Evolutionary conservation across 2,113 vertebrate genomes (phyloP), one percentile per base, ranked within the genome.

Genomic region (Albula goreensis): DNA sequence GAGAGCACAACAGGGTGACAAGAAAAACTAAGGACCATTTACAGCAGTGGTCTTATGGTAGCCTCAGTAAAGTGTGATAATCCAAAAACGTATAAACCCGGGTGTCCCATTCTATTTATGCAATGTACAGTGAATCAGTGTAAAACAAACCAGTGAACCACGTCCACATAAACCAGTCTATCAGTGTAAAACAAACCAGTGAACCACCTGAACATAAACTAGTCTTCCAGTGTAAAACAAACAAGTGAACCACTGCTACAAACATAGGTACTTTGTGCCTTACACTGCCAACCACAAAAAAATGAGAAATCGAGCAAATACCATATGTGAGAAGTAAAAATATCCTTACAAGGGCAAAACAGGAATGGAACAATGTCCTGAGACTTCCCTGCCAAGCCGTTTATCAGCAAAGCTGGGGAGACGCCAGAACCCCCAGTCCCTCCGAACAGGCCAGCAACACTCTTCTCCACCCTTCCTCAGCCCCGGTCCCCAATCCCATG

Each of bases 291-390:
- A 19, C 3, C 22, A 15, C 60, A 15, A 66, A 22, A 22, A 19
- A 88, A 41, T 41, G 31, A 41, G 31, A 89, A 81, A 82, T 89
- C 48, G 25, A 51, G 84, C 82, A 87, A 86, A 77, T 79, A 83
- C 87, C 60, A 66, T 9, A 22, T 66, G 85, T 85, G 80, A 78
- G 83, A 0, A 82, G 90, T 91, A 93, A 93, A 93, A 95, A 94
- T 90, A 94, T 88, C 90, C 90, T 86, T 85, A 89, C 88, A 90
- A 89, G 90, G 90, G 90, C 88, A 89, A 92, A 87, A 79, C 17
- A 91, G 91, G 90, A 94, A 94, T 93, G 92, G 89, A 88, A 91
- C 87, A 88, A 89, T 94, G 22, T 74, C 22, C 88, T 90, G 91
- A 60, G 90, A 51, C 85, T 93, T 94, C 93, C 93, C 92, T 60